These are phyloP conservation scores for Acleris literana DNA, from an alignment of 2,888 invertebrate genomes.

Conservation along the genomic window DNA sequence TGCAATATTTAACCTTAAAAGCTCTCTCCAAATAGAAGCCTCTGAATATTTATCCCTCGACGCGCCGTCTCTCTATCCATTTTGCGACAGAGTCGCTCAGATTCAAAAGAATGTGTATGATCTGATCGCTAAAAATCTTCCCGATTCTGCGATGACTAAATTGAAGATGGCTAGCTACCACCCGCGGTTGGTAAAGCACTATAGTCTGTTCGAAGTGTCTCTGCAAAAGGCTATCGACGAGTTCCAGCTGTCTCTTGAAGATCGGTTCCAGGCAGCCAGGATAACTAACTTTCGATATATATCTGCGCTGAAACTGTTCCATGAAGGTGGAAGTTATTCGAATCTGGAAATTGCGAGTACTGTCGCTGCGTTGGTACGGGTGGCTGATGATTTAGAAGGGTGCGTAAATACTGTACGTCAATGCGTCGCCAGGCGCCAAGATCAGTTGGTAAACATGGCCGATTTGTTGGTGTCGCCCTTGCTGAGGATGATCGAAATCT, in stretches of 20 bases:
- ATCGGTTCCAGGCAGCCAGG: slow-evolving; percentile 64
- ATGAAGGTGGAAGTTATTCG: slow-evolving; percentile 64
- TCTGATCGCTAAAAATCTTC: slow-evolving; percentile 44
- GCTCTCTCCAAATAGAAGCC: slow-evolving; percentile 53
- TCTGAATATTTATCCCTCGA: slow-evolving; percentile 55
- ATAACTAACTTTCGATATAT: slow-evolving; percentile 65
- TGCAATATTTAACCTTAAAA: slow-evolving; percentile 57
- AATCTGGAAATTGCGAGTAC: slow-evolving; percentile 58
- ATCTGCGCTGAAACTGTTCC: slow-evolving; percentile 58
- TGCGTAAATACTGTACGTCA: too few relatives aligned
- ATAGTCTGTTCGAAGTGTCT: slow-evolving; percentile 62
- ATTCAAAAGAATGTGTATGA: slow-evolving; percentile 53
- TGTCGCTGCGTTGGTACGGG: slow-evolving; percentile 51
- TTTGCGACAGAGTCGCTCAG: slow-evolving; percentile 52
- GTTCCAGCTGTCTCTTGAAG: slow-evolving; percentile 52
- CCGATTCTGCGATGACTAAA: slow-evolving; percentile 55
- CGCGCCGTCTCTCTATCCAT: slow-evolving; percentile 59
- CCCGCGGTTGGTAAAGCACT: slow-evolving; percentile 57
- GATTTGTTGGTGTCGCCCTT: too few relatives aligned
- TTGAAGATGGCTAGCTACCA: slow-evolving; percentile 68
- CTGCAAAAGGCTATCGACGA: slow-evolving; percentile 50
- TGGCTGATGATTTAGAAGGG: slow-evolving; percentile 58
- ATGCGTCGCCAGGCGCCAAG: too few relatives aligned
- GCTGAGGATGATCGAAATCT: too few relatives aligned
- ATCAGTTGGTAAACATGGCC: too few relatives aligned